Conservation (phyloP, 2,113 vertebrate species). For the Leucoraja erinaceus region DNA sequence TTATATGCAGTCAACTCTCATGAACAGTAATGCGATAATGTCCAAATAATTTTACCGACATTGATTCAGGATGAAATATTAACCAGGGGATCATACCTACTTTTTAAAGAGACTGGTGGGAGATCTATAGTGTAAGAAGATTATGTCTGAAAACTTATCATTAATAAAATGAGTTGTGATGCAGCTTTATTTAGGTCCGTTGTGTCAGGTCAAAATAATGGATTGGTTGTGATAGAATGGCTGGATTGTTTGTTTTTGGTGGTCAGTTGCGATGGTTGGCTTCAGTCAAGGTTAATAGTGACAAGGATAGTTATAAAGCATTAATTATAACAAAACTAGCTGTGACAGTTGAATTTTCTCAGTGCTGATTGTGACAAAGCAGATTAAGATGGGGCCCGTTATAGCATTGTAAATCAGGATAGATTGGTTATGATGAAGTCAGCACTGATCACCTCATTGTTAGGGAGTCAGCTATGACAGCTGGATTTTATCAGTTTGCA, state of each 20-base stretch:
- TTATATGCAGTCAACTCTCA: too few relatives aligned
- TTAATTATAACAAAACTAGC: neutral
- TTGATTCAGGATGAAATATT: too few relatives aligned
- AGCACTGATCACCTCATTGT: neutral
- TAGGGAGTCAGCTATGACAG: slow-evolving; percentile 12
- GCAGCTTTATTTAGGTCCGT: neutral
- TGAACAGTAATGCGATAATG: too few relatives aligned
- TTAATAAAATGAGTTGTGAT: neutral
- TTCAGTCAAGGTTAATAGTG: slow-evolving; percentile 7
- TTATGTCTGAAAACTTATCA: neutral
- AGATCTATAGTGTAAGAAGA: neutral
- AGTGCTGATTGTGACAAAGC: neutral
- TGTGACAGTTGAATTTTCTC: neutral
- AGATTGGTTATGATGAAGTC: neutral
- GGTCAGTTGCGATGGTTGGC: neutral
- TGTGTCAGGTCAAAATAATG: neutral
- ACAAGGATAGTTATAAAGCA: neutral
- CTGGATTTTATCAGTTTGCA: slow-evolving; percentile 11
- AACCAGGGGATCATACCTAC: too few relatives aligned
- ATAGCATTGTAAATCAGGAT: slow-evolving; percentile 13
- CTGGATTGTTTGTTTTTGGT: neutral
- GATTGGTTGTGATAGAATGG: neutral
- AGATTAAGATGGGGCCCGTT: neutral
- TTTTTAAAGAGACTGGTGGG: neutral
- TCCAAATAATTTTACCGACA: too few relatives aligned